Conservation (phyloP, 2,888 invertebrate species). For the Leptinotarsa rubiginosa region DNA sequence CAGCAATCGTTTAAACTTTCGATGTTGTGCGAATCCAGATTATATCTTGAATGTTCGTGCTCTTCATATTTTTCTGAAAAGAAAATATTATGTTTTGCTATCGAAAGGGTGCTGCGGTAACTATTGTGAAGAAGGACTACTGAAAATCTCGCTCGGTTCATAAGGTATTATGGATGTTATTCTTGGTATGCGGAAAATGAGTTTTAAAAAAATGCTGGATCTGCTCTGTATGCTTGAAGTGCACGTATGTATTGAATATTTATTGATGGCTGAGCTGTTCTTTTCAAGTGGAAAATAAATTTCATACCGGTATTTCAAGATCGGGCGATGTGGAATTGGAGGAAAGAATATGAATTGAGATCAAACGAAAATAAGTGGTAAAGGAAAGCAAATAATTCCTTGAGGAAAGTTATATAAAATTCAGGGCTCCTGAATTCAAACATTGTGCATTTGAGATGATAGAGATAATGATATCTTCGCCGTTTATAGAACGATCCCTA, state of each 20-base stretch:
- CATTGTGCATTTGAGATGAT: no score
- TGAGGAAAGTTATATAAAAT: no score
- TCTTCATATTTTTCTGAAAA: slow-evolving; percentile 34
- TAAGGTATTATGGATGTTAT: slow-evolving; percentile 32
- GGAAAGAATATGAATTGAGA: neutral
- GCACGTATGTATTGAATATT: neutral
- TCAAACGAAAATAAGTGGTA: neutral
- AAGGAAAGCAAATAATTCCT: no score
- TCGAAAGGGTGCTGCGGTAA: slow-evolving; percentile 23
- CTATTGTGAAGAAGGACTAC: slow-evolving; percentile 30
- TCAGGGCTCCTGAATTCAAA: no score
- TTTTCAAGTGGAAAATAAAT: slow-evolving; percentile 13
- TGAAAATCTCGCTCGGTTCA: slow-evolving; percentile 32
- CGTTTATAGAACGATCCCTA: no score
- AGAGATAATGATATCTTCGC: no score
- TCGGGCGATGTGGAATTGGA: neutral
- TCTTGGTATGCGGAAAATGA: slow-evolving; percentile 5
- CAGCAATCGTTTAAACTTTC: slow-evolving; percentile 27
- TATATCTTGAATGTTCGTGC: slow-evolving; percentile 31
- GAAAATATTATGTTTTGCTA: slow-evolving; percentile 5
- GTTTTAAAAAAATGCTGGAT: neutral
- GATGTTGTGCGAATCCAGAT: slow-evolving; percentile 31
- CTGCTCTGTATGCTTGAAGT: neutral
- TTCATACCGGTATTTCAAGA: neutral
- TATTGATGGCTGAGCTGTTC: slow-evolving; percentile 8